These are phyloP conservation scores for Microdon myrmicae DNA, from an alignment of 2,888 invertebrate species.

Conservation along the genomic window DNA sequence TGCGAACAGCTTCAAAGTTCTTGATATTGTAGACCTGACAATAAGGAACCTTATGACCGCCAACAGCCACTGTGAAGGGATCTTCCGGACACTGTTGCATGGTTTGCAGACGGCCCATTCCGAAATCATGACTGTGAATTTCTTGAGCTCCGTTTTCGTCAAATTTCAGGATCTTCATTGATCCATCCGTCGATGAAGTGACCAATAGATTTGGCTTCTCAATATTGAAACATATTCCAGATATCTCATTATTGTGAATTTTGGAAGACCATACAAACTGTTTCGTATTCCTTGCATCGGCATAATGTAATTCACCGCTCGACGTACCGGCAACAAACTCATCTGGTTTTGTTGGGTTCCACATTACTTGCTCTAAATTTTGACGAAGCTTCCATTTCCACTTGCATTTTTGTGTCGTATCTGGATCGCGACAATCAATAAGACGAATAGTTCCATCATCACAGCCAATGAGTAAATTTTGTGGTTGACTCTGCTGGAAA, in stretches of 20 bases:
- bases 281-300: slow-evolving; percentile 76
- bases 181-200: slow-evolving; percentile 82
- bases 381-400: slow-evolving; percentile 73
- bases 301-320: slow-evolving; percentile 75
- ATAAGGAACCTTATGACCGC: slow-evolving; percentile 84
- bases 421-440: slow-evolving; percentile 86
- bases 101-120: slow-evolving; percentile 79
- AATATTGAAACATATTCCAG: slow-evolving; percentile 80
- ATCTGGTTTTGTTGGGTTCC: slow-evolving; percentile 84
- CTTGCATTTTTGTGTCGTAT: slow-evolving; percentile 65
- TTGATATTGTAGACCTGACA: slow-evolving; percentile 71
- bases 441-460: slow-evolving; percentile 84
- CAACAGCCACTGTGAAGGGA: slow-evolving; percentile 82
- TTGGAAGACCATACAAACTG: slow-evolving; percentile 77
- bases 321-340: slow-evolving; percentile 76
- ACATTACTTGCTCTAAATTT: slow-evolving; percentile 87
- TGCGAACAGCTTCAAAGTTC: slow-evolving; percentile 63
- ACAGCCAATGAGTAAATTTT: slow-evolving; percentile 83
- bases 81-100: slow-evolving; percentile 82
- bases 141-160: slow-evolving; percentile 57
- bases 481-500: slow-evolving; percentile 86
- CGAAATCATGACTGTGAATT: slow-evolving; percentile 68
- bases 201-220: slow-evolving; percentile 80
- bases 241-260: slow-evolving; percentile 86
- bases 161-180: slow-evolving; percentile 88